Percentiles rank a stretch among this genome's conserved stretches.
phyloP scores from a whole-genome alignment of 2,888 invertebrate genomes.

The Ditula angustiorana region DNA sequence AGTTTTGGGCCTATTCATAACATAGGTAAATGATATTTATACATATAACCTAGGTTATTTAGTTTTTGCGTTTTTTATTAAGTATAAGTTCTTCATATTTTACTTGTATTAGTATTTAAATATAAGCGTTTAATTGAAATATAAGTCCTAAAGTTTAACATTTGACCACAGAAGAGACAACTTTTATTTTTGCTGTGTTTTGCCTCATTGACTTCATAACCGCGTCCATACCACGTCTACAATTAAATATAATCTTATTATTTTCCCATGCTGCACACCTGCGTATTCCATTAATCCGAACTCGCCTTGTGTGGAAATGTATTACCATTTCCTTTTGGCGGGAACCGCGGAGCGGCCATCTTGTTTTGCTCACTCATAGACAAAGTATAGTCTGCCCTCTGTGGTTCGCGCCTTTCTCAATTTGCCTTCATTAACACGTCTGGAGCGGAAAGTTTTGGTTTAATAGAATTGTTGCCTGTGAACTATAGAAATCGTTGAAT shows the following conservation, averaged over 20 bases:
- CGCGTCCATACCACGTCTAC: conserved; percentile 8
- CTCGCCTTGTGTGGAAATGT: conserved; percentile 36
- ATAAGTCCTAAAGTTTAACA: too few relatives aligned
- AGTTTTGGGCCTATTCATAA: too few relatives aligned
- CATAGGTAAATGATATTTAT: too few relatives aligned
- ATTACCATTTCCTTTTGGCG: conserved; percentile 39
- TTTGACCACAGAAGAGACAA: too few relatives aligned
- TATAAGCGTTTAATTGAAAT: too few relatives aligned
- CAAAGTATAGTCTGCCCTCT: conserved; percentile 30
- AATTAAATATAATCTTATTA: conserved; percentile 14
- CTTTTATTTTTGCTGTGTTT: background rate
- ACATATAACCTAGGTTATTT: too few relatives aligned
- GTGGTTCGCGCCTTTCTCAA: conserved; percentile 36
- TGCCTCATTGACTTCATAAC: too few relatives aligned
- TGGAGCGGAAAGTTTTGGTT: conserved; percentile 9
- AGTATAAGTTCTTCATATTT: too few relatives aligned
- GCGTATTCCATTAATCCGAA: conserved; percentile 32
- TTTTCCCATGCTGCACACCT: conserved; percentile 28
- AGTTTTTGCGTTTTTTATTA: too few relatives aligned
- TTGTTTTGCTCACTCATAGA: conserved; percentile 29
- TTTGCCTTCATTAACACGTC: conserved; percentile 33
- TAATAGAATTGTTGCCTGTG: background rate
- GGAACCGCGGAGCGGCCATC: conserved; percentile 33
- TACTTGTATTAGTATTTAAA: too few relatives aligned
- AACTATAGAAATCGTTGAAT: background rate